phyloP scores from a whole-genome alignment of 2,113 vertebrate genomes.

The Pelecanoides urinatrix region DNA sequence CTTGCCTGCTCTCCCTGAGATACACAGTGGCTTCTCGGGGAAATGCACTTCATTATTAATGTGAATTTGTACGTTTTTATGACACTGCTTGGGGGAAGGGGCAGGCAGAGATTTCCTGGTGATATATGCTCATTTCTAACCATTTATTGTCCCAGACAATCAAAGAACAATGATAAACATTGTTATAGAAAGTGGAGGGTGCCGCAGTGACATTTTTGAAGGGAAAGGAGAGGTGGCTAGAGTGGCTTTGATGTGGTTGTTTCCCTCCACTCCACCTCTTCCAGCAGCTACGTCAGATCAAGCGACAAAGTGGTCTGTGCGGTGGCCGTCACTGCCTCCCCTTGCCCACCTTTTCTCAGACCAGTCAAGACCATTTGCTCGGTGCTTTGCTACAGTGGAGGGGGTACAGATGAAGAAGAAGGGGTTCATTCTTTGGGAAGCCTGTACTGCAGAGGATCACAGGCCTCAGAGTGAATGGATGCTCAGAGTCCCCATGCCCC shows the following conservation, averaged over 20 bases:
- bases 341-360: background rate
- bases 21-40: slow-evolving; percentile 59
- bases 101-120: slow-evolving; percentile 58
- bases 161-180: slow-evolving; percentile 65
- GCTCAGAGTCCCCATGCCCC: background rate
- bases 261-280: background rate
- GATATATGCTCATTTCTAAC: slow-evolving; percentile 65
- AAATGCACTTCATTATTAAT: slow-evolving; percentile 69
- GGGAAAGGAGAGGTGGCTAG: background rate
- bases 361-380: background rate
- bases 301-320: background rate
- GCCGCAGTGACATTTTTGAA: slow-evolving; percentile 34
- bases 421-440: background rate
- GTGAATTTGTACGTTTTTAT: slow-evolving; percentile 67
- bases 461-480: accelerated
- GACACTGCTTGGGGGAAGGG: slow-evolving; percentile 63
- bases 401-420: background rate
- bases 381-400: background rate
- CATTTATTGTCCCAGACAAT: slow-evolving; percentile 66
- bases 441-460: background rate
- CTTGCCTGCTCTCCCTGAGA: slow-evolving; percentile 60
- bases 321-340: background rate
- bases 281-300: background rate
- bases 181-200: slow-evolving; percentile 28
- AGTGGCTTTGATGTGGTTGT: background rate